These are phyloP conservation scores for Dasyprocta punctata DNA, from an alignment of 2,113 vertebrate genomes.

Conservation along the genomic window DNA sequence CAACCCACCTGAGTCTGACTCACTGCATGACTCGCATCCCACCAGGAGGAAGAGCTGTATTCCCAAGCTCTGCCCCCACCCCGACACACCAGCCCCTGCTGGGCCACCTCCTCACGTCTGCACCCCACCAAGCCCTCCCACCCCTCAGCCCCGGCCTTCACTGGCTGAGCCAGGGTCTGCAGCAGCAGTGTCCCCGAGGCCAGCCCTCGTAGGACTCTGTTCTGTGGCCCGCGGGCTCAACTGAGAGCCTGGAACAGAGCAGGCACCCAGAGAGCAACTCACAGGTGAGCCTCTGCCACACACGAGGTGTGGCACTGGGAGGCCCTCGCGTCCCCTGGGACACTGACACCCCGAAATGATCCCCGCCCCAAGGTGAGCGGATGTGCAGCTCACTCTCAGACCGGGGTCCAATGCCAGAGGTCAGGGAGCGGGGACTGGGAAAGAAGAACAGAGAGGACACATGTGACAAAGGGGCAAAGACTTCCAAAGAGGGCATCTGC, in stretches of 20 bases:
- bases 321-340: background rate
- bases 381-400: background rate
- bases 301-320: background rate
- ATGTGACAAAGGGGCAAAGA: background rate
- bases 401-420: background rate
- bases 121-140: background rate
- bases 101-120: background rate
- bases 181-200: background rate
- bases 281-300: background rate
- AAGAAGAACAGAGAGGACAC: background rate
- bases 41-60: background rate
- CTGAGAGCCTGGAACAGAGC: rapidly evolving
- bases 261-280: background rate
- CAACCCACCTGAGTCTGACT: background rate
- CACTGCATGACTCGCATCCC: background rate
- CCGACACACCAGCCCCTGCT: background rate
- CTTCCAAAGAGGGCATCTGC: background rate
- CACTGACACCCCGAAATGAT: background rate
- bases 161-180: background rate
- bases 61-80: background rate
- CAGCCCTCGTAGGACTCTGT: background rate
- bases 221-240: background rate
- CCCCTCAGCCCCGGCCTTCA: background rate
- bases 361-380: background rate
- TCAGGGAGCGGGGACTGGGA: rapidly evolving